Evolutionary conservation across 2,113 vertebrate genomes (phyloP).

Genomic region (Tenebrosternarchus preto): DNA sequence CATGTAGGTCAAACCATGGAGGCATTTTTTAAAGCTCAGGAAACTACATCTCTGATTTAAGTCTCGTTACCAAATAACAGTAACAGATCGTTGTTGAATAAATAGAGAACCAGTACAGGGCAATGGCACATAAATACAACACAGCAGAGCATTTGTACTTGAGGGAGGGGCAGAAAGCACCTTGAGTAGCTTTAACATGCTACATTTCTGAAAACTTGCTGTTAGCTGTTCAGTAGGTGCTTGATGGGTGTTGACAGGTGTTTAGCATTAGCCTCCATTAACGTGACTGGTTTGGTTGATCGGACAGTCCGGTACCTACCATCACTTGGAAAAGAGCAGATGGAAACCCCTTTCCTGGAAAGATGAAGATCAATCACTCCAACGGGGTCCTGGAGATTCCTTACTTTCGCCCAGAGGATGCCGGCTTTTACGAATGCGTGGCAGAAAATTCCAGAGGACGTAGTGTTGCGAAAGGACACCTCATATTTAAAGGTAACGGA

Average conservation of each 20-base stretch:
- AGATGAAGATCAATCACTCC: conserved; percentile 77
- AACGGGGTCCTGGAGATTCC: conserved; percentile 85
- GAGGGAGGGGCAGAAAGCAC: too few relatives aligned
- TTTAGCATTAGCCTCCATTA: conserved; percentile 40
- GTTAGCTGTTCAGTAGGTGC: background rate
- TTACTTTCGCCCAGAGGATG: conserved; percentile 83
- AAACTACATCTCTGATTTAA: background rate
- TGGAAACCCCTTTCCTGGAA: conserved; percentile 78
- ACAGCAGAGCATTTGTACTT: too few relatives aligned
- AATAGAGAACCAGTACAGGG: too few relatives aligned
- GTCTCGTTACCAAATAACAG: background rate
- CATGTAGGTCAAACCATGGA: background rate
- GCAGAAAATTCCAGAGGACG: conserved; percentile 81
- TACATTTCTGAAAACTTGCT: background rate
- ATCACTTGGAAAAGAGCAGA: conserved; percentile 86
- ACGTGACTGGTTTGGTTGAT: conserved; percentile 60
- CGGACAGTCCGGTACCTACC: conserved; percentile 81
- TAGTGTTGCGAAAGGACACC: conserved; percentile 80
- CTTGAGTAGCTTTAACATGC: too few relatives aligned
- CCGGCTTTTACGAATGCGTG: conserved; percentile 81
- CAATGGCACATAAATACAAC: too few relatives aligned
- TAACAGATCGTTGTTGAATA: background rate
- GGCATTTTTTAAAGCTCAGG: background rate
- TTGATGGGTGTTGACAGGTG: background rate
- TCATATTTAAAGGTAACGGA: conserved; percentile 81